Evolutionary conservation across 2,113 vertebrate genomes (phyloP), one percentile per base, ranked within the genome.

Genomic region (Prionailurus viverrinus): DNA sequence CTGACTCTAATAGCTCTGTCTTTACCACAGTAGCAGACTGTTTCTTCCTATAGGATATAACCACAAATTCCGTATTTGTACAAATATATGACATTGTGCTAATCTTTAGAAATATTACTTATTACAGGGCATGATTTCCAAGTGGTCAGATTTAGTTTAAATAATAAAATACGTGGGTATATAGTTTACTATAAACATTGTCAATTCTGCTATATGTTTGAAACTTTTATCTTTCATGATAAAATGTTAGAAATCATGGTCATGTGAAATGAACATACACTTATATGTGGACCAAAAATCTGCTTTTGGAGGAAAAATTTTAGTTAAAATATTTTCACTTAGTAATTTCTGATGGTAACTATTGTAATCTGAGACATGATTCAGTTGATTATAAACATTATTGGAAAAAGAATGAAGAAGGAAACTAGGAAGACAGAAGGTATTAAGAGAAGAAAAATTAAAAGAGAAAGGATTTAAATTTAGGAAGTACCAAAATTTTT

Each of bases 111-210:
- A 80, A 81, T 66, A 11, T 55, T 13, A 69, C 33, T 21, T 31
- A 21, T 31, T 65, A 68, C 3, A 66, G 39, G 45, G 14, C 71
- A 25, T 55, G 25, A 45, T 85, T 80, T 91, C 53, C 45, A 29
- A 96, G 71, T 45, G 19, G 48, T 66, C 5, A 36, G 39, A 83
- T 93, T 95, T 73, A 95, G 13, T 78, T 86, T 95, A 41, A 91
- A 65, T 33, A 65, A 82, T 93, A 41, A 39, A 76, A 53, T 13
- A 78, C 33, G 1, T 81, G 11, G 3, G 4, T 61, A 16, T 74
- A 5, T 23, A 9, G 27, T 74, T 91, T 23, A 66, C 23, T 79
- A 1, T 68, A 55, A 83, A 29, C n/a, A 16, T 82, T 90, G 51
- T 76, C 21, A 84, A n/a, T 3, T 83, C 10, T 61, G 10, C 27